phyloP scores from a whole-genome alignment of 2,888 invertebrate genomes.

The Enchytraeus crypticus region DNA sequence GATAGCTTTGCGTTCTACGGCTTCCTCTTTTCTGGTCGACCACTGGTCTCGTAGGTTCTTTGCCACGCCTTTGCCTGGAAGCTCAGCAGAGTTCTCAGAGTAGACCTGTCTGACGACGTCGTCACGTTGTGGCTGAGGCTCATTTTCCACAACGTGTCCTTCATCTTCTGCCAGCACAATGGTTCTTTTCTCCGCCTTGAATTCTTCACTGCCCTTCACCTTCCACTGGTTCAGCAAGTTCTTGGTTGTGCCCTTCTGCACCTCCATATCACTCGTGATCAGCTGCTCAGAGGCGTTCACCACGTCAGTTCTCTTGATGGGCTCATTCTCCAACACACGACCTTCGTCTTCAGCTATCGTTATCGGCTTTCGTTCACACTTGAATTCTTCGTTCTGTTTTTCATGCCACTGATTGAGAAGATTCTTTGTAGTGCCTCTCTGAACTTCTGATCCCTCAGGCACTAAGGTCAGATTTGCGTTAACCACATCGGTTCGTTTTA shows the following conservation, averaged over 20 bases:
- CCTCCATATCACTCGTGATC: not conserved
- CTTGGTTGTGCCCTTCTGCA: not conserved
- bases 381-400: not conserved
- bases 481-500: not conserved
- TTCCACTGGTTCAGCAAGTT: not conserved
- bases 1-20: not conserved
- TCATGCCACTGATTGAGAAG: conserved; percentile 2
- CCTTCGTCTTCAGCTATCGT: conserved; percentile 5
- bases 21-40: not conserved
- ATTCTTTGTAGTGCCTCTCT: not conserved
- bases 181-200: not conserved
- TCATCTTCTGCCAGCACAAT: not conserved
- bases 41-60: not conserved
- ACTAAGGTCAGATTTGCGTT: too few relatives aligned
- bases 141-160: conserved; percentile 1
- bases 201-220: not conserved
- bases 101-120: not conserved
- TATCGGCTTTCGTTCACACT: not conserved
- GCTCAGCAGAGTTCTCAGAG: not conserved
- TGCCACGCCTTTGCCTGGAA: not conserved
- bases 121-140: not conserved
- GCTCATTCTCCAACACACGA: not conserved
- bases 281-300: too few relatives aligned
- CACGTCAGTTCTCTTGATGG: conserved; percentile 3
- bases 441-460: not conserved